Base-by-base conservation (phyloP, 2,113 vertebrate genomes). In the Tetraodon nigroviridis region DNA sequence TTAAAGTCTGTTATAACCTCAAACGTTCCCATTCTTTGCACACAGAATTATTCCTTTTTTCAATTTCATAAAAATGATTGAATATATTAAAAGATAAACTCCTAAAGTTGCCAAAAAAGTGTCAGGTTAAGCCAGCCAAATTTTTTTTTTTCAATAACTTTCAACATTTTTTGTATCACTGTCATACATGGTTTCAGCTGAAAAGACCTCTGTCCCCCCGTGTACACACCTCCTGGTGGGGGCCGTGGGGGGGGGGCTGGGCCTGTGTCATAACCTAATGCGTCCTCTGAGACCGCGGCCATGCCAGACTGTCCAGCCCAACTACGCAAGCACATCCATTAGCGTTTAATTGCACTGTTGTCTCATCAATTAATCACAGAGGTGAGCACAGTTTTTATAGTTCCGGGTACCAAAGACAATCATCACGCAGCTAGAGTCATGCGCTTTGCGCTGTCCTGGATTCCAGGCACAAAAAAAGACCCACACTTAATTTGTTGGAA, bases 271-370 rank as follows among this genome's bases (percentile, higher is more conserved):
- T 86, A 83, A 80, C 57, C 69, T 64, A 79, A 75, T 48, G 22
- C 65, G 80, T 74, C 84, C 79, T 73, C 69, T 14, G 75, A 82
- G 81, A 76, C 80, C 55, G 49, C 32, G 58, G 64, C 18, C 17
- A 61, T 80, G 74, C 71, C 77, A 86, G 71, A 80, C 69, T 67
- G 65, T 73, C 41, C 58, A 73, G 81, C 79, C 68, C 69, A 83
- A 74, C 75, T 69, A 63, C 49, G 72, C 74, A 73, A 73, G 67
- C 73, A 79, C 78, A 79, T 84, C 84, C 84, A 86, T 85, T 84
- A 88, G 74, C 53, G 54, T 75, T 88, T 85, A 85, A 88, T 76
- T 60, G 78, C 69, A 59, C 49, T 57, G 70, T 72, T 66, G 78
- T 72, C 76, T 66, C 55, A 20, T 73, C 73, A 51, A 46, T 81